Evolutionary conservation across 2,888 invertebrate species (phyloP).

Genomic region (Meloe dianella): DNA sequence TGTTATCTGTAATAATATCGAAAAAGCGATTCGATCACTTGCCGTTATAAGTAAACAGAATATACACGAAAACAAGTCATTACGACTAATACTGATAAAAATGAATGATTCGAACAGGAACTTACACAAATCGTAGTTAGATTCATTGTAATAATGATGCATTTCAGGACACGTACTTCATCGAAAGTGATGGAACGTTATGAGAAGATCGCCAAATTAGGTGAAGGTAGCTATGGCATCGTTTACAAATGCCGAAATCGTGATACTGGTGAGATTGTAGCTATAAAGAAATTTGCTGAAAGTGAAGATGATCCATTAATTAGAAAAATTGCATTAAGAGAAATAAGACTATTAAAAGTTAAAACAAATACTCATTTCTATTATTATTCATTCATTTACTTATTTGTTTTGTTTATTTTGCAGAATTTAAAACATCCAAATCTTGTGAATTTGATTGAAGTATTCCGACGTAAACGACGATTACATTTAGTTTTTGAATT

Average conservation of each 20-base stretch:
- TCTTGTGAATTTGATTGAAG: constrained; percentile 95
- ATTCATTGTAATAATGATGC: constrained; percentile 1
- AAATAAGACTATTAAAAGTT: constrained; percentile 94
- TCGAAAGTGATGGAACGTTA: constrained; percentile 92
- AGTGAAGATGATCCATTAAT: constrained; percentile 97
- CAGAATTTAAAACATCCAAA: constrained; percentile 99
- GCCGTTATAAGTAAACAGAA: too few relatives aligned
- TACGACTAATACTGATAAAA: too few relatives aligned
- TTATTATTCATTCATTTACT: neutral
- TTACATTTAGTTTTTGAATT: constrained; percentile 98
- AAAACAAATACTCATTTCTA: constrained; percentile 22
- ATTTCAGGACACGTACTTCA: constrained; percentile 77
- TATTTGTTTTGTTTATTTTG: constrained; percentile 46
- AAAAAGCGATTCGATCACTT: too few relatives aligned
- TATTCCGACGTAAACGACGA: constrained; percentile 93
- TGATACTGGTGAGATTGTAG: constrained; percentile 92
- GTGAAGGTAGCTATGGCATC: constrained; percentile 95
- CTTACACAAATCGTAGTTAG: too few relatives aligned
- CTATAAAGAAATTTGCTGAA: constrained; percentile 96
- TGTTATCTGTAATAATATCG: too few relatives aligned
- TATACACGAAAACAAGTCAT: too few relatives aligned
- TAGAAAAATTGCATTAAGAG: constrained; percentile 92
- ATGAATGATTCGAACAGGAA: too few relatives aligned
- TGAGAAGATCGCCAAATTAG: constrained; percentile 91
- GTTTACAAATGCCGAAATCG: constrained; percentile 96